Conservation (phyloP, 30 jellyfish, hydroid and myxozoan genomes). For the Cassiopea xamachana region DNA sequence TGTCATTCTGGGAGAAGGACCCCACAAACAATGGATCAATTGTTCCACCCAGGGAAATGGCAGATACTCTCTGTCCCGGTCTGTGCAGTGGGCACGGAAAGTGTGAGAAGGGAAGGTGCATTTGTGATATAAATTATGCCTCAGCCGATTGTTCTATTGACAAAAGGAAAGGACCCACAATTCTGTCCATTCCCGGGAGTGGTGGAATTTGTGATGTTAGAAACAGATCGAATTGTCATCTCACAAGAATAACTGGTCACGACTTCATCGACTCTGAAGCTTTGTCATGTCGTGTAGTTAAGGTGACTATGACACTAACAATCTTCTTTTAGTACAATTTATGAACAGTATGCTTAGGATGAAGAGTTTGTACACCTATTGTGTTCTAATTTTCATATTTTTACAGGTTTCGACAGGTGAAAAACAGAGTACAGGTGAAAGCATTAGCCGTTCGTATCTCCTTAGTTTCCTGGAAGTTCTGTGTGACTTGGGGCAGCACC, state of each 20-base stretch:
- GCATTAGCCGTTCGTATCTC: not conserved
- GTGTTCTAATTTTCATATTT: too few relatives aligned
- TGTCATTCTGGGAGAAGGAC: slow-evolving; percentile 61
- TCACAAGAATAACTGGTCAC: slow-evolving; percentile 69
- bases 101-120: slow-evolving; percentile 64
- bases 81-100: slow-evolving; percentile 73
- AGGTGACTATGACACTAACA: too few relatives aligned
- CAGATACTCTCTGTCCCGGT: slow-evolving; percentile 70
- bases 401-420: not conserved
- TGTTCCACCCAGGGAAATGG: slow-evolving; percentile 64
- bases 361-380: too few relatives aligned
- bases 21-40: slow-evolving; percentile 46
- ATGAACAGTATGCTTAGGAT: too few relatives aligned
- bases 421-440: not conserved
- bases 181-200: slow-evolving; percentile 31
- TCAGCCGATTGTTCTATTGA: not conserved
- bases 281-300: slow-evolving; percentile 45
- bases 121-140: slow-evolving; percentile 46
- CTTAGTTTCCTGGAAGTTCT: slow-evolving; percentile 20
- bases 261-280: slow-evolving; percentile 69
- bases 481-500: slow-evolving; percentile 30
- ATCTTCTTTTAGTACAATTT: too few relatives aligned
- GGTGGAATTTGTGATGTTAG: slow-evolving; percentile 79
- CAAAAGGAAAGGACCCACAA: slow-evolving; percentile 23
- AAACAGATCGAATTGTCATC: slow-evolving; percentile 65